A percentile compares a stretch with the other conserved stretches of the same genome.
Conservation (phyloP, 2,113 vertebrate genomes). For the Strigops habroptila region DNA sequence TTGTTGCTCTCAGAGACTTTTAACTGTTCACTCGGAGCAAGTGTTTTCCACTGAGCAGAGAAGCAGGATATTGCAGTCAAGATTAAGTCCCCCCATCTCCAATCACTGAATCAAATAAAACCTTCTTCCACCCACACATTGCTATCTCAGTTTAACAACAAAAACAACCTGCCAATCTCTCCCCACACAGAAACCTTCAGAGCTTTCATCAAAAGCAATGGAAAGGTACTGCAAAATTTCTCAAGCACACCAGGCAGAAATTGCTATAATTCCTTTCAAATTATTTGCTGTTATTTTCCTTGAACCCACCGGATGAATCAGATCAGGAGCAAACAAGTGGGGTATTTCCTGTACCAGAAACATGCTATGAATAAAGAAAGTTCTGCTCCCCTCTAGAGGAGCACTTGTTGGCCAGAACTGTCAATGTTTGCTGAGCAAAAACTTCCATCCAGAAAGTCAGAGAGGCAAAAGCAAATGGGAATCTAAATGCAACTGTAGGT, state of each 20-base stretch:
- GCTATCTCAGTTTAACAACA: slow-evolving; percentile 28
- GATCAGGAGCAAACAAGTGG: neutral
- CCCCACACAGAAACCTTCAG: slow-evolving; percentile 1
- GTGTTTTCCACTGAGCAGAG: neutral
- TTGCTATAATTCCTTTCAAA: slow-evolving; percentile 15
- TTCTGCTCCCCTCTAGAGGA: neutral
- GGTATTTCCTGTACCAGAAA: neutral
- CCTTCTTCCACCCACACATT: slow-evolving; percentile 4
- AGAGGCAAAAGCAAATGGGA: neutral
- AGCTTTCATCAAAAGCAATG: neutral
- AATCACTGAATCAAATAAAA: slow-evolving; percentile 5
- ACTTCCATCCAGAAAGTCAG: fast-evolving
- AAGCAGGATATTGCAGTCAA: neutral
- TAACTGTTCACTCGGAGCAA: neutral
- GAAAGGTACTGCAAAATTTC: neutral
- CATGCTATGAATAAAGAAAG: neutral
- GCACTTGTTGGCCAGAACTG: neutral
- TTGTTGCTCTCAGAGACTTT: neutral
- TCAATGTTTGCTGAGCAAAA: neutral
- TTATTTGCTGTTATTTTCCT: neutral
- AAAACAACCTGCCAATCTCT: slow-evolving; percentile 49
- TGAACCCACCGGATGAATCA: slow-evolving; percentile 10
- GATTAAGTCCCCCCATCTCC: neutral
- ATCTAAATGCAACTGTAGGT: neutral
- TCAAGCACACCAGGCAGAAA: neutral